A percentile compares a stretch with the other conserved stretches of the same genome.
These are phyloP conservation scores for Chauna torquata DNA, from an alignment of 2,113 vertebrate species.

Conservation along the genomic window DNA sequence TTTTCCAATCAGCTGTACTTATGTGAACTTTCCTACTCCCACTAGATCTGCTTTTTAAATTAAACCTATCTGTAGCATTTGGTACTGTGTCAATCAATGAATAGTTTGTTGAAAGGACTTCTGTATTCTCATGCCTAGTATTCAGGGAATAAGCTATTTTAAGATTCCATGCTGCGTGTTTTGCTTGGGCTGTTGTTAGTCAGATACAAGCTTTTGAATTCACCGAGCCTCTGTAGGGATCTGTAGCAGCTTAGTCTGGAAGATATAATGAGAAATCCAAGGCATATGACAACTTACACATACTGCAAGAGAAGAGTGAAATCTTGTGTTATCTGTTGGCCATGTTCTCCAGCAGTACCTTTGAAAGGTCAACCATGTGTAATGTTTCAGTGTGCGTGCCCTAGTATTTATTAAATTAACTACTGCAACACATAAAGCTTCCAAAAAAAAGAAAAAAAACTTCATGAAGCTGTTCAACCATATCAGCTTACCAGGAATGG, in stretches of 20 bases:
- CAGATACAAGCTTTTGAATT: not conserved
- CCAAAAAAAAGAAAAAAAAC: not conserved
- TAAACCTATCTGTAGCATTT: not conserved
- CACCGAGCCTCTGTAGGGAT: not conserved
- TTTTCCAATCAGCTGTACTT: not conserved
- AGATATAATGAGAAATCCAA: not conserved
- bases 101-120: not conserved
- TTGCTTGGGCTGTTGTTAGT: not conserved
- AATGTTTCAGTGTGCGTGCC: not conserved
- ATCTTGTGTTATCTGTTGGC: not conserved
- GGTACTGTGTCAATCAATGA: not conserved
- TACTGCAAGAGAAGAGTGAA: not conserved
- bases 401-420: not conserved
- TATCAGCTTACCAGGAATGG: not conserved
- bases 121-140: not conserved
- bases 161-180: not conserved
- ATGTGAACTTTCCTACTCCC: not conserved
- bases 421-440: not conserved
- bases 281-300: not conserved
- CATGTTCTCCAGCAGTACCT: not conserved
- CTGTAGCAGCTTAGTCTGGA: not conserved
- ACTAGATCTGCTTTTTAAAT: not conserved
- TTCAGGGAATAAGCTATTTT: constrained; percentile 37
- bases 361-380: not conserved
- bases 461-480: not conserved